Base-by-base conservation (phyloP, 1,140 invertebrate genomes). In the Anagrus nilaparvatae region DNA sequence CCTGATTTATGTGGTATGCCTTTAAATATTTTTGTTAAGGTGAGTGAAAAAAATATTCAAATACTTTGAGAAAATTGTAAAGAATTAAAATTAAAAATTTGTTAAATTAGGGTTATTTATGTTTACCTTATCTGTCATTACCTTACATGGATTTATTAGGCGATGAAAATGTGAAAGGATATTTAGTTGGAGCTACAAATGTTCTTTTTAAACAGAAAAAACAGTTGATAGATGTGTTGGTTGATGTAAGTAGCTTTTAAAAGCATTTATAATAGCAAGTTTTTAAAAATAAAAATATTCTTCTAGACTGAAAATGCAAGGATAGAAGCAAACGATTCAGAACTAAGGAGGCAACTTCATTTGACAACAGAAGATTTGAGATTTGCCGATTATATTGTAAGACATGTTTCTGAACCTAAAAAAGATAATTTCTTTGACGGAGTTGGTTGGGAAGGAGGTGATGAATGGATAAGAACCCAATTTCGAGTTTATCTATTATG, bases 131-230 rank as follows among this genome's bases (percentile, higher is more conserved):
- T 67, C 71, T 98, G 36, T 97, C 92, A 4, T 70, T 99, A 30
- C 89, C 93, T 50, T 97, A 94, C 63, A 79, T 97, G 69, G 94
- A 98, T 71, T 67, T 96, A 30, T 65, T 99, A 19, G 80, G 78
- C 41, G 90, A 97, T 64, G 72, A 82, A 3, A 87, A 86, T 55
- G 84, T 97, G 6, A 72, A 87, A 47, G 88, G 91, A 33, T 98
- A 94, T 67, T 70, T 97, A 25, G 86, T 97, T 47, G 96, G 96
- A 34, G 95, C 95, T 7, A 97, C 94, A 25, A 99, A 99, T 76
- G 82, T 96, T 13, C 70, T 99, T 6, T 99, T 98, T 58, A 92
- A 93, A 63, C 93, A 97, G 56, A 95, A 95, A 58, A 79, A 83
- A 44, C 85, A 95, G 56, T 64, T 96, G 5, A 86, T 90, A 54